Evolutionary conservation across 2,888 invertebrate species (phyloP).

Genomic region (Mactromeris polynyma): DNA sequence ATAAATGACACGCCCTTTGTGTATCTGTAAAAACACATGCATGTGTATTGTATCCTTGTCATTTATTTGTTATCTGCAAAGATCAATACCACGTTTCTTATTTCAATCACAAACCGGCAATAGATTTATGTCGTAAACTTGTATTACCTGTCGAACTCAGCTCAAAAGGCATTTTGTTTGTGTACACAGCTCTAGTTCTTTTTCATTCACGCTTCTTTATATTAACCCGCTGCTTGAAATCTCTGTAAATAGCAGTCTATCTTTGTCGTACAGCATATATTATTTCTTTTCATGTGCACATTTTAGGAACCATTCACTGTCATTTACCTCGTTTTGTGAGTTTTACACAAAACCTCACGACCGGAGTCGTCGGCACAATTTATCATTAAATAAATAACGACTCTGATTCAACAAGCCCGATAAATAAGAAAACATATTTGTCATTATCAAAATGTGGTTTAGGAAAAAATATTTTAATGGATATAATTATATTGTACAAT

Average conservation of each 20-base stretch:
- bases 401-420: not conserved
- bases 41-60: not conserved
- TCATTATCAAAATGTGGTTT: not conserved
- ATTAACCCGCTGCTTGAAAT: not conserved
- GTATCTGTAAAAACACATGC: not conserved
- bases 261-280: not conserved
- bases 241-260: not conserved
- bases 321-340: not conserved
- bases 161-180: not conserved
- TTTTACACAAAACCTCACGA: not conserved
- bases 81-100: not conserved
- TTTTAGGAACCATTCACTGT: not conserved
- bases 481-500: too few species aligned
- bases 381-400: not conserved
- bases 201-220: not conserved
- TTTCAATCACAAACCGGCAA: not conserved
- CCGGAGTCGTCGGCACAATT: not conserved
- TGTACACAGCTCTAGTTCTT: not conserved
- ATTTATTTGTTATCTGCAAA: not conserved
- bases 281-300: too few species aligned
- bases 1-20: not conserved
- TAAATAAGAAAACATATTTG: not conserved
- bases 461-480: too few species aligned
- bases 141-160: not conserved
- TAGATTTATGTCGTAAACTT: not conserved